Percentiles rank a stretch among this genome's conserved stretches.
Conservation (phyloP, 2,888 invertebrate genomes). For the Alitta virens region DNA sequence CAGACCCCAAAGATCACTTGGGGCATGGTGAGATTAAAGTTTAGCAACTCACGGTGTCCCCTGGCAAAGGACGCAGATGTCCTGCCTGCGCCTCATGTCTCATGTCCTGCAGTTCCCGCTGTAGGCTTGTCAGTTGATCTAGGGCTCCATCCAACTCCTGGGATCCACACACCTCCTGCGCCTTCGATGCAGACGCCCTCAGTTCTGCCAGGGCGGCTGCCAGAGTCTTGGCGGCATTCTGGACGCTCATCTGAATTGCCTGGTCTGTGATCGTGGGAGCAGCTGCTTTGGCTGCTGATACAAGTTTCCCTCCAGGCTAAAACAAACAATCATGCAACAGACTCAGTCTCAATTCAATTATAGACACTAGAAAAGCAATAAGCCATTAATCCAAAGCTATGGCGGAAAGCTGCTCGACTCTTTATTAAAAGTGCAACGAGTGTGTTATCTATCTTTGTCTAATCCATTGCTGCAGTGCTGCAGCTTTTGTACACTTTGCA, state of each 20-base stretch:
- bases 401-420: too few relatives aligned
- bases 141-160: conserved; percentile 80
- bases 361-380: too few relatives aligned
- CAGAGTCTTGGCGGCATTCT: conserved; percentile 68
- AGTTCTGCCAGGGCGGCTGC: conserved; percentile 66
- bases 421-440: too few relatives aligned
- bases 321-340: conserved; percentile 28
- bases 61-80: conserved; percentile 78
- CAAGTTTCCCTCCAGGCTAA: conserved; percentile 63
- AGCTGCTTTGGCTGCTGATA: conserved; percentile 75
- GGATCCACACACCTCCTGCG: conserved; percentile 58
- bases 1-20: background rate
- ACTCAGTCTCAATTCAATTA: too few relatives aligned
- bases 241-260: conserved; percentile 72
- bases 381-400: too few relatives aligned
- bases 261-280: conserved; percentile 75
- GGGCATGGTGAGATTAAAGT: background rate
- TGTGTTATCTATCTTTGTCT: too few relatives aligned
- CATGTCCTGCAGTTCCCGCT: conserved; percentile 79
- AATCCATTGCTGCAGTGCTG: too few relatives aligned
- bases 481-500: too few relatives aligned
- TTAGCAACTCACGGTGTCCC: conserved; percentile 68
- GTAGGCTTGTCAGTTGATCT: conserved; percentile 76
- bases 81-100: conserved; percentile 73
- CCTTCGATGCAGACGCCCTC: conserved; percentile 60